phyloP scores from a whole-genome alignment of 2,888 invertebrate genomes.

The Neria commutata region DNA sequence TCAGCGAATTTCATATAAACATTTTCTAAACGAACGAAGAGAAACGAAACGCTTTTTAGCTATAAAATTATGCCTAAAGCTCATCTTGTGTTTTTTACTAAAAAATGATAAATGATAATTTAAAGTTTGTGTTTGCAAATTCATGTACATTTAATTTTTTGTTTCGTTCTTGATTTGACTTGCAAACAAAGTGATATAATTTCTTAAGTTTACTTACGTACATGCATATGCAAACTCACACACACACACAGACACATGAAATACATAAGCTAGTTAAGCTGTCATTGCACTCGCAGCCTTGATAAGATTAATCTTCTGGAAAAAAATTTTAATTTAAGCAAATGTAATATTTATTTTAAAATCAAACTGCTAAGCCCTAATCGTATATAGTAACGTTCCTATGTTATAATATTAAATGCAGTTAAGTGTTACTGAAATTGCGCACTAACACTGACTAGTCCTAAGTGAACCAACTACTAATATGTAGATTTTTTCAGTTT shows the following conservation, averaged over 20 bases:
- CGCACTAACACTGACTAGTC: too few species aligned
- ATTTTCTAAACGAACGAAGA: constrained; percentile 45
- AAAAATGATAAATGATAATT: constrained; percentile 6
- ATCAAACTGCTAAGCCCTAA: constrained; percentile 34
- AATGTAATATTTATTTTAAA: constrained; percentile 39
- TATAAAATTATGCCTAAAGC: constrained; percentile 17
- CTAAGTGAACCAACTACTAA: constrained; percentile 15
- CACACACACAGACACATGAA: too few species aligned
- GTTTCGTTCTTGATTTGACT: constrained; percentile 22
- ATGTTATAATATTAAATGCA: constrained; percentile 24
- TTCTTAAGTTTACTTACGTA: constrained; percentile 49
- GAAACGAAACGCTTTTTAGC: constrained; percentile 22
- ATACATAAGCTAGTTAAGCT: too few species aligned
- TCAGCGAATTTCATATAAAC: constrained; percentile 58
- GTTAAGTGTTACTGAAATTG: not conserved
- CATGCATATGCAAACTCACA: constrained; percentile 36
- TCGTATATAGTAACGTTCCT: constrained; percentile 44
- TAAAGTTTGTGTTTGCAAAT: constrained; percentile 29
- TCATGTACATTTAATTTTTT: constrained; percentile 36
- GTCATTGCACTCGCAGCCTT: too few species aligned
- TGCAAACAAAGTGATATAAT: constrained; percentile 59
- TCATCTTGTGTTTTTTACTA: constrained; percentile 32
- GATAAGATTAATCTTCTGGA: too few species aligned
- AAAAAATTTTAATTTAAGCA: constrained; percentile 42
- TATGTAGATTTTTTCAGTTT: constrained; percentile 12